A percentile compares a stretch with the other conserved stretches of the same genome.
Evolutionary conservation across 2,888 invertebrate genomes (phyloP).

Genomic region (Tachystola acroxantha): DNA sequence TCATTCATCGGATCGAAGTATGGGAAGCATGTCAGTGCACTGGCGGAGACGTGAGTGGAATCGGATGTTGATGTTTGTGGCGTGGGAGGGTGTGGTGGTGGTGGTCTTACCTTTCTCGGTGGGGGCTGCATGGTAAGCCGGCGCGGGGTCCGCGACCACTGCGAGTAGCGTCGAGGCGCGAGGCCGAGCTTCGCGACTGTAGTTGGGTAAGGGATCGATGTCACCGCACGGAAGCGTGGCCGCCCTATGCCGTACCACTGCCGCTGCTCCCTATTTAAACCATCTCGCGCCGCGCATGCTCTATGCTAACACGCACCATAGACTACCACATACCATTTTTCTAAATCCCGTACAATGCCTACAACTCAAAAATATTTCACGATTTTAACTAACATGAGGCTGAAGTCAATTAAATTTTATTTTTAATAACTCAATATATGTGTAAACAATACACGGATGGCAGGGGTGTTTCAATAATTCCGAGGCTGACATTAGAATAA

Average conservation of each 20-base stretch:
- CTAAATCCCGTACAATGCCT: not conserved
- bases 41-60: not conserved
- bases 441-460: no score
- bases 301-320: slow-evolving; percentile 10
- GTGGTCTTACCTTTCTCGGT: slow-evolving; percentile 86
- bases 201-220: slow-evolving; percentile 32
- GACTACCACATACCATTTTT: not conserved
- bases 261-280: slow-evolving; percentile 4
- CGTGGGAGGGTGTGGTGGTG: not conserved
- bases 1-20: slow-evolving; percentile 3
- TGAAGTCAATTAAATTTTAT: no score
- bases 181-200: not conserved
- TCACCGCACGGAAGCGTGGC: slow-evolving; percentile 35
- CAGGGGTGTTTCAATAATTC: no score
- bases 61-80: not conserved
- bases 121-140: slow-evolving; percentile 85
- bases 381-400: no score
- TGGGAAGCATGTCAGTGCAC: not conserved
- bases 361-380: not conserved
- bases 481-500: no score
- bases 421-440: no score
- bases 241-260: slow-evolving; percentile 30
- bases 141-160: slow-evolving; percentile 20
- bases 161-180: slow-evolving; percentile 3
- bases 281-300: slow-evolving; percentile 27